Evolutionary conservation across 2,113 vertebrate species (phyloP), one percentile per base, ranked within the genome.

Genomic region (Mystacornis crossleyi): DNA sequence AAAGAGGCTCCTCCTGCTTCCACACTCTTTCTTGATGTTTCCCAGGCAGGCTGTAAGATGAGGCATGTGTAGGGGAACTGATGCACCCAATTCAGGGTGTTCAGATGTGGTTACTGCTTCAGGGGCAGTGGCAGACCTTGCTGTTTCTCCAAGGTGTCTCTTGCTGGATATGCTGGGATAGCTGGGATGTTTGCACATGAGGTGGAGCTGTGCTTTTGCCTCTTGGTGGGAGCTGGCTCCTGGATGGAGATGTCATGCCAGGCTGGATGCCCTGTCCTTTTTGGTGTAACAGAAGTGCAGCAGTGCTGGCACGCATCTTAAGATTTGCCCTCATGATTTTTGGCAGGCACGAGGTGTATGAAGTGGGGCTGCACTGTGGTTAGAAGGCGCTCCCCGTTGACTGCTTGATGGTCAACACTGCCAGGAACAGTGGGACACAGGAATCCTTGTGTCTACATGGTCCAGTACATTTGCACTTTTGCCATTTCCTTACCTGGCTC

Each of bases 171-270:
- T 1, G 1, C 47, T 74, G 78, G 36, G 43, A 18, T 3, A 71
- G 8, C 47, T 6, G 4, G 34, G 51, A 42, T 5, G 33, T 42
- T 17, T 21, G 20, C 54, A 69, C 0, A 2, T 34, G 58, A 69
- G 67, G 33, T 8, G 18, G 72, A 77, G 53, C 40, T 33, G 15
- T 66, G 31, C 53, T 55, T 83, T 66, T 38, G 45, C n/a, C 45
- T 90, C 20, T 58, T 34, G 34, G 7, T 48, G 18, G 28, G 7
- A 34, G 2, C 34, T 65, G 36, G 34, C 40, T 60, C 47, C 75
- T 70, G 36, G 36, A 18, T 0, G 0, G 60, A 34, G 5, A 15
- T 2, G 0, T 33, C 8, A 6, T 12, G 10, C 55, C 47, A 47
- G 64, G 61, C 57, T 62, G n/a, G 42, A 57, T 38, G 13, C 18